Percentiles rank a stretch among this genome's conserved stretches.
Evolutionary conservation across 2,797 vertebrate species (phyloP).

Genomic region (Cirrhinus mrigala): DNA sequence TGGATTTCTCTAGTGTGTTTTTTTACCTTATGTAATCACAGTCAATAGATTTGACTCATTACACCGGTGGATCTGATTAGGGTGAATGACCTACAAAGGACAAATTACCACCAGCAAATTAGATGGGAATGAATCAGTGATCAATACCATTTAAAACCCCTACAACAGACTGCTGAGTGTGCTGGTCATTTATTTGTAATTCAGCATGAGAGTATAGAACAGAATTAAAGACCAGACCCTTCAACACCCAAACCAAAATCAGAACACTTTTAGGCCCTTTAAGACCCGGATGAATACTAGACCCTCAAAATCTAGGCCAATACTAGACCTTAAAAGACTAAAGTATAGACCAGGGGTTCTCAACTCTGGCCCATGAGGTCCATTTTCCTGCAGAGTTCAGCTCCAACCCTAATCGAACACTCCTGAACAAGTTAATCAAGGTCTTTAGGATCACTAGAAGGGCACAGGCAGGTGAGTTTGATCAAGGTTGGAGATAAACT

Average conservation of each 20-base stretch:
- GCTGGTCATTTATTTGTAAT: slow-evolving; percentile 15
- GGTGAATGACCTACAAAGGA: slow-evolving; percentile 68
- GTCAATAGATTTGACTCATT: slow-evolving; percentile 55
- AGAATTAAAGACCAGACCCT: slow-evolving; percentile 11
- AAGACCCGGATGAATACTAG: not conserved
- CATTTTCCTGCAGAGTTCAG: too few relatives aligned
- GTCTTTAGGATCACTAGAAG: too few relatives aligned
- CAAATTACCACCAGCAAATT: slow-evolving; percentile 63
- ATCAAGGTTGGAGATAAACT: too few relatives aligned
- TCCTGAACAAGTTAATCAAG: too few relatives aligned
- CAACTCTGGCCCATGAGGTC: too few relatives aligned
- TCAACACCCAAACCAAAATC: not conserved
- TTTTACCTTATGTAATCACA: slow-evolving; percentile 35
- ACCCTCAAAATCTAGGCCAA: not conserved
- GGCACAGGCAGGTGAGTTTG: too few relatives aligned
- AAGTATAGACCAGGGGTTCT: not conserved
- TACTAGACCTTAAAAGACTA: not conserved
- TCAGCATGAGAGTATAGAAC: not conserved
- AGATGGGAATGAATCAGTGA: slow-evolving; percentile 63
- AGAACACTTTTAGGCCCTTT: not conserved
- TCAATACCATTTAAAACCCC: slow-evolving; percentile 72
- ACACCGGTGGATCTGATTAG: slow-evolving; percentile 56
- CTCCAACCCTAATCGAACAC: too few relatives aligned
- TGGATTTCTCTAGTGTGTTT: slow-evolving; percentile 43
- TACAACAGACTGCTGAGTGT: slow-evolving; percentile 47